phyloP scores from a whole-genome alignment of 2,797 vertebrate species.

The Sebastolobus alascanus region DNA sequence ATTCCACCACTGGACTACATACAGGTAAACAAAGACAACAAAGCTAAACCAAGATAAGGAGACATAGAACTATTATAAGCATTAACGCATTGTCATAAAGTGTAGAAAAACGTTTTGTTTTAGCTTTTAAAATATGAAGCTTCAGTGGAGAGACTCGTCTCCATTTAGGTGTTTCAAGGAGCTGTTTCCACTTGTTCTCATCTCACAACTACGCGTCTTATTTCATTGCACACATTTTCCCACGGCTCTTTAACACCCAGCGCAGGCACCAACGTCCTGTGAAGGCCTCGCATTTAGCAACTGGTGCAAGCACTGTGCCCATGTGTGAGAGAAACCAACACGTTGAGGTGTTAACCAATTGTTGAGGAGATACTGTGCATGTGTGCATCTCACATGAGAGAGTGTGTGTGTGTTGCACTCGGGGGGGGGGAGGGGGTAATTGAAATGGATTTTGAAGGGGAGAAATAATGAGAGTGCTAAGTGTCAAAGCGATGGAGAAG shows the following conservation, averaged over 20 bases:
- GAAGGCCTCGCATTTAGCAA: conserved; percentile 59
- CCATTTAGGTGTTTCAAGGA: conserved; percentile 7
- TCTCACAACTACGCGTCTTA: conserved; percentile 27
- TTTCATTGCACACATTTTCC: conserved; percentile 60
- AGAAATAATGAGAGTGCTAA: conserved; percentile 69
- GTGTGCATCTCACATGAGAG: conserved; percentile 1
- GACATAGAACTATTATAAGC: not conserved
- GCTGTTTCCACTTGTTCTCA: conserved; percentile 1
- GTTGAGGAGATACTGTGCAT: conserved; percentile 21
- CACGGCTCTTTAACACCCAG: conserved; percentile 62
- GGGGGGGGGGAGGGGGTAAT: conserved; percentile 40
- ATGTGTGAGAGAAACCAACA: conserved; percentile 61
- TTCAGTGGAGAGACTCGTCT: not conserved
- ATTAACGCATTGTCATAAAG: not conserved
- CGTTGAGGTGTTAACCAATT: conserved; percentile 47
- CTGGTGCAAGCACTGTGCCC: conserved; percentile 25
- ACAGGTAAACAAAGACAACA: not conserved
- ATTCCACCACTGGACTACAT: not conserved
- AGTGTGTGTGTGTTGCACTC: conserved; percentile 1
- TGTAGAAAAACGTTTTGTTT: not conserved
- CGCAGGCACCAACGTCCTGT: conserved; percentile 53
- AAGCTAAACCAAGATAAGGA: not conserved
- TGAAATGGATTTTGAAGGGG: conserved; percentile 62
- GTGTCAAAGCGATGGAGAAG: conserved; percentile 53
- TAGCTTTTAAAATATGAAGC: not conserved